Percentiles rank a stretch among this genome's conserved stretches.
These are phyloP conservation scores for Hermetia illucens DNA, from an alignment of 1,140 invertebrate species.

Conservation along the genomic window DNA sequence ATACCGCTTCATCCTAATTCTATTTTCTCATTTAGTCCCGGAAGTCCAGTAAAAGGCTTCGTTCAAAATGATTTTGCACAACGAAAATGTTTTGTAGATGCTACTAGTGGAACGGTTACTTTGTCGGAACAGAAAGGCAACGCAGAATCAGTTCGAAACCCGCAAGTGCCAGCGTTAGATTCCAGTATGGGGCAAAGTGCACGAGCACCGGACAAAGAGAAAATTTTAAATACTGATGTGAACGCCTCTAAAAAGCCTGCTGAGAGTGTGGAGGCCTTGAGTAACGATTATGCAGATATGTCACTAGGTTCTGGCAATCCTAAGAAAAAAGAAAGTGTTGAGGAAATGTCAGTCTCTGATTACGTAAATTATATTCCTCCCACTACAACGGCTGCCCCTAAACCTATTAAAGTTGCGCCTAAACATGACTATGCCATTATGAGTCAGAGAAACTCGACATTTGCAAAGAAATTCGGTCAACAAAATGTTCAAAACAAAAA, in stretches of 20 bases:
- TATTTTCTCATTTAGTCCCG: constrained; percentile 43
- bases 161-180: too few species aligned
- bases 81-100: constrained; percentile 21
- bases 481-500: background rate
- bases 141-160: background rate
- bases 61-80: constrained; percentile 5
- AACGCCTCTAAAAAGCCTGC: background rate
- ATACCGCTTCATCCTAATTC: constrained; percentile 36
- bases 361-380: constrained; percentile 25
- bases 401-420: background rate
- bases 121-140: background rate
- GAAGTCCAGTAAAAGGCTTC: constrained; percentile 39
- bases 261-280: constrained; percentile 3
- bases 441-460: constrained; percentile 4
- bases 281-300: constrained; percentile 6
- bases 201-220: background rate
- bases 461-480: too few species aligned
- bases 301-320: too few species aligned
- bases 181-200: background rate
- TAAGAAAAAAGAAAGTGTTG: too few species aligned
- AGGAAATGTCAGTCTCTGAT: too few species aligned
- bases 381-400: constrained; percentile 1
- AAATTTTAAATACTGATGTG: background rate
- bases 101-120: constrained; percentile 20
- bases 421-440: constrained; percentile 5